A percentile compares a stretch with the other conserved stretches of the same genome.
Evolutionary conservation across 2,888 invertebrate species (phyloP).

Genomic region (Dolichomitus sp.): DNA sequence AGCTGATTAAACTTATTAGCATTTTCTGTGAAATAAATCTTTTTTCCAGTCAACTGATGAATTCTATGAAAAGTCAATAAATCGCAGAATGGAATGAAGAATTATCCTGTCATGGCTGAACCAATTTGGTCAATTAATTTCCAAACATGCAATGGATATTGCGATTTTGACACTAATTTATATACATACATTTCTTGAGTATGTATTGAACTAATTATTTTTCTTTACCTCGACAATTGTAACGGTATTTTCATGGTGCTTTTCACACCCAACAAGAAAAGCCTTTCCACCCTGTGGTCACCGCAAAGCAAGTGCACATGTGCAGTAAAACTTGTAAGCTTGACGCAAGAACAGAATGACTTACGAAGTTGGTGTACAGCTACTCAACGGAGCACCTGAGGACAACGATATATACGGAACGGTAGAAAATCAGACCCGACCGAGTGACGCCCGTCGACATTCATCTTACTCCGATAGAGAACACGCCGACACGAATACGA

Average conservation of each 20-base stretch:
- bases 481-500: conserved; percentile 47
- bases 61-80: no score
- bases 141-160: no score
- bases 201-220: not conserved
- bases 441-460: conserved; percentile 32
- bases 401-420: not conserved
- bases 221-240: not conserved
- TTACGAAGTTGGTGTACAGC: conserved; percentile 18
- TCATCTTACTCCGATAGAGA: conserved; percentile 59
- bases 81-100: no score
- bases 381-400: conserved; percentile 38
- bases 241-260: not conserved
- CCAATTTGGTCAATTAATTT: no score
- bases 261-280: not conserved
- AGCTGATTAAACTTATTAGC: no score
- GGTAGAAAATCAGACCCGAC: conserved; percentile 30
- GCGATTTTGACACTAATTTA: not conserved
- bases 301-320: not conserved
- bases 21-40: no score
- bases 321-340: conserved; percentile 31
- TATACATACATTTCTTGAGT: no score
- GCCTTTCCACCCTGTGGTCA: not conserved
- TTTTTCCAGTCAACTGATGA: no score
- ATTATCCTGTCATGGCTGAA: no score
- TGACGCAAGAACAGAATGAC: conserved; percentile 26